Evolutionary conservation across 2,113 vertebrate genomes (phyloP).

Genomic region (Struthio camelus): DNA sequence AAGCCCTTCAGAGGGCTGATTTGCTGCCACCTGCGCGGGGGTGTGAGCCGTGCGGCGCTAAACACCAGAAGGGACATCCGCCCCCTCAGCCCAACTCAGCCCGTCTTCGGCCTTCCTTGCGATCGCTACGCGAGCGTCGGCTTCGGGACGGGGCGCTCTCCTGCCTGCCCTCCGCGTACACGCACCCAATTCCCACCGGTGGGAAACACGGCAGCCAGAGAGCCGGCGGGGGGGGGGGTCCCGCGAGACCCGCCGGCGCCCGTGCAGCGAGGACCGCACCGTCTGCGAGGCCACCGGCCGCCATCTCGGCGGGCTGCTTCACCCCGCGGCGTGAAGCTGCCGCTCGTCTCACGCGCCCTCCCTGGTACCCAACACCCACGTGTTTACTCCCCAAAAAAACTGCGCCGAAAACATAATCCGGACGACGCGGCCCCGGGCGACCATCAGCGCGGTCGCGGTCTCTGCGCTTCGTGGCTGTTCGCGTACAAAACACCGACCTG

Average conservation of each 20-base stretch:
- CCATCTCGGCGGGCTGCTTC: neutral
- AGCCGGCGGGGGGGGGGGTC: no score
- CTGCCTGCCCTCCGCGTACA: accelerated
- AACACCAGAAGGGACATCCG: neutral
- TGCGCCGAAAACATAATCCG: neutral
- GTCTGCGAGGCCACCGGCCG: neutral
- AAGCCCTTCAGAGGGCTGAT: no score
- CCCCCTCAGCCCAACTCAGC: neutral
- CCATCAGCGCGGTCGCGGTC: neutral
- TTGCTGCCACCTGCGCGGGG: no score
- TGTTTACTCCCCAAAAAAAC: neutral
- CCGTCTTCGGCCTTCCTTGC: neutral
- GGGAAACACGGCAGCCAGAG: neutral
- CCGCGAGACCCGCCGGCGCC: neutral
- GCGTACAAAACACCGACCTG: neutral
- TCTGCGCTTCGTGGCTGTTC: neutral
- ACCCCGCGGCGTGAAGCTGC: neutral
- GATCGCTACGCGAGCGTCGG: neutral
- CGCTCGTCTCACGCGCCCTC: neutral
- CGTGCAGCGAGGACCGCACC: neutral
- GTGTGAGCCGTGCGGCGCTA: accelerated
- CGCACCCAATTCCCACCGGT: neutral
- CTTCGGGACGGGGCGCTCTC: accelerated
- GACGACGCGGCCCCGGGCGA: neutral
- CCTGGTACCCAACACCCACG: neutral